Evolutionary conservation across 2,797 vertebrate genomes (phyloP), one percentile per base, ranked within the genome.

Genomic region (Phataginus tricuspis): DNA sequence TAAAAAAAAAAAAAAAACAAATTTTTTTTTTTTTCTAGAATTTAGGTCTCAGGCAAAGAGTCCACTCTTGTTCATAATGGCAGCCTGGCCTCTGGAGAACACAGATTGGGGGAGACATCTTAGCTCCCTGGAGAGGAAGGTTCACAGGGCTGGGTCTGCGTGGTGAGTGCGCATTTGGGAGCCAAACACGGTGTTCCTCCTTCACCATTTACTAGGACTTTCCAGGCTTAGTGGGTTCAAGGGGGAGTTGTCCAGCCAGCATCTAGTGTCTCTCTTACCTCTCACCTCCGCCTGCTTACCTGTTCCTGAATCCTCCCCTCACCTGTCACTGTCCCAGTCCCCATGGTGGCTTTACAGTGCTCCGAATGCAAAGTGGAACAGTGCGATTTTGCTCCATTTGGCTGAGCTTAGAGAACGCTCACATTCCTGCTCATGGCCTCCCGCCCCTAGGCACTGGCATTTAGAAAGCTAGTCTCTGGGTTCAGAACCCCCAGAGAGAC

Each of bases 161-260:
- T 34, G 18, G 23, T 12, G 25, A 71, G 16, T 4, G 29, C 4
- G 0, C 25, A 12, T 78, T 75, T 68, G 77, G 49, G 49, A 93
- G 34, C 31, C 89, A 77, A n/a, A 16, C 63, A 71, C 95, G 77
- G 49, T 45, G 87, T 93, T 90, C 83, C 55, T 42, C 29, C 89
- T 71, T 86, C 91, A 18, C 34, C 25, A 1, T 49, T 86, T 37
- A 57, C 74, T 18, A 0, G 25, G 18, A 59, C 53, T 71, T 49
- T 57, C 39, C 25, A 31, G 53, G 45, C 63, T 80, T 69, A 10
- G 55, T 27, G 66, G 39, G n/a, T 85, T 91, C 63, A 27, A 9
- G 12, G 13, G 19, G 29, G 75, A 63, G 27, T 78, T 55, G 86
- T 82, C 71, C 55, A 8, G n/a, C 39, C n/a, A 59, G n/a, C 31